Evolutionary conservation across 2,797 vertebrate species (phyloP).

Genomic region (Agapornis canus): DNA sequence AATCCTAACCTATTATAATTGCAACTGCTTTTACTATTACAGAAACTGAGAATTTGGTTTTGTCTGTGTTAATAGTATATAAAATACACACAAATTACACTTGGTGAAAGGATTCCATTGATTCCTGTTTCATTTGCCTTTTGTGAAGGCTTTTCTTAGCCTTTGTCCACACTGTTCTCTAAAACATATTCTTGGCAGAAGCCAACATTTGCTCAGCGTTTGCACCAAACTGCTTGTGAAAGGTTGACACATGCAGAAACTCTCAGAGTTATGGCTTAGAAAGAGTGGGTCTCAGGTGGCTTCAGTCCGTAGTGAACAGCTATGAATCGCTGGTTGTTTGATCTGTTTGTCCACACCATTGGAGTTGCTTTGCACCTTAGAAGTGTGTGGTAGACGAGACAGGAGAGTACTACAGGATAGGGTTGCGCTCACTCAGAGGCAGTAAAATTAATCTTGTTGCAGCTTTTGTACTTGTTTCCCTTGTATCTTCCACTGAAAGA

Average conservation of each 20-base stretch:
- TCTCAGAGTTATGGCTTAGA: not conserved
- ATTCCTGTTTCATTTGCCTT: constrained; percentile 66
- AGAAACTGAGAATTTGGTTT: constrained; percentile 60
- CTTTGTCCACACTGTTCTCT: constrained; percentile 47
- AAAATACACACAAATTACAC: constrained; percentile 44
- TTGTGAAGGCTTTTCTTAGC: constrained; percentile 68
- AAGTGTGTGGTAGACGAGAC: not conserved
- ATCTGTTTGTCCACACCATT: not conserved
- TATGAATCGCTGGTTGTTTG: not conserved
- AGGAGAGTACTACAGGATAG: not conserved
- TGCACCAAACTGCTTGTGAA: constrained; percentile 3
- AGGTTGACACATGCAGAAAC: not conserved
- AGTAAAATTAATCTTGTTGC: not conserved
- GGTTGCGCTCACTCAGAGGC: not conserved
- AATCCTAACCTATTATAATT: constrained; percentile 45
- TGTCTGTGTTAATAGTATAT: constrained; percentile 59
- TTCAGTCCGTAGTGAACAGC: not conserved
- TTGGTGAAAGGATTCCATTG: constrained; percentile 64
- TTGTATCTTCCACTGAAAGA: not conserved
- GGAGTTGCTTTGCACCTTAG: not conserved
- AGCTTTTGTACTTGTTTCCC: not conserved
- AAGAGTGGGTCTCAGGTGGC: not conserved
- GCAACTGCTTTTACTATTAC: constrained; percentile 17
- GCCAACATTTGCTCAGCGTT: constrained; percentile 20
- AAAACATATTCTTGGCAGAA: constrained; percentile 35